phyloP scores from a whole-genome alignment of 2,797 vertebrate genomes.

The Poeciliopsis turneri region DNA sequence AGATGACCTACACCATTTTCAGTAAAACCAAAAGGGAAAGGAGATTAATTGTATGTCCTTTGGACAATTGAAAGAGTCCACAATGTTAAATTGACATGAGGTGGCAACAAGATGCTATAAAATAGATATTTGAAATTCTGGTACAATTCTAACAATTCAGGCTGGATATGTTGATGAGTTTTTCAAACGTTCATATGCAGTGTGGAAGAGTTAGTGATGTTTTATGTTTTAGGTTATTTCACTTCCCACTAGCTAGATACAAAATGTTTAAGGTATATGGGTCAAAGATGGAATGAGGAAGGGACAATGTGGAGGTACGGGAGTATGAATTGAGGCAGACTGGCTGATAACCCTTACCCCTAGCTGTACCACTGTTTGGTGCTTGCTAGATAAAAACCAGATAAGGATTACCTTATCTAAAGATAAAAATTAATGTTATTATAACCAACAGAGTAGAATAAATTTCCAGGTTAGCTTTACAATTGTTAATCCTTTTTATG shows the following conservation, averaged over 20 bases:
- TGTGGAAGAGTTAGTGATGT: background rate
- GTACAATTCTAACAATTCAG: background rate
- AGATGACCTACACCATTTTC: slow-evolving; percentile 17
- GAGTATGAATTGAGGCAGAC: background rate
- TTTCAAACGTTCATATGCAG: background rate
- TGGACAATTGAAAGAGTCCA: background rate
- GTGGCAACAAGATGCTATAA: background rate
- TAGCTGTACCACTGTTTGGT: background rate
- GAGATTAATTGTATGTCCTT: background rate
- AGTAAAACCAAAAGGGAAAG: background rate
- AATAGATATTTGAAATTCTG: background rate
- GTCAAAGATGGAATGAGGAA: background rate
- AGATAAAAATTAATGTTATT: background rate
- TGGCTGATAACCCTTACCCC: background rate
- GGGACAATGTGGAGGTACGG: background rate
- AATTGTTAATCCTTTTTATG: background rate
- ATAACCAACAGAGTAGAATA: background rate
- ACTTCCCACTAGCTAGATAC: background rate
- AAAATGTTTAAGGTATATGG: background rate
- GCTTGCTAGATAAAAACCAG: background rate
- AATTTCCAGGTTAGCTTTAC: background rate
- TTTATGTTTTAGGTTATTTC: background rate
- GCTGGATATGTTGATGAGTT: background rate
- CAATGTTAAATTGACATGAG: background rate
- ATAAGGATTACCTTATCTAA: background rate